phyloP scores from a whole-genome alignment of 2,888 invertebrate genomes.

The Chirona hameri region DNA sequence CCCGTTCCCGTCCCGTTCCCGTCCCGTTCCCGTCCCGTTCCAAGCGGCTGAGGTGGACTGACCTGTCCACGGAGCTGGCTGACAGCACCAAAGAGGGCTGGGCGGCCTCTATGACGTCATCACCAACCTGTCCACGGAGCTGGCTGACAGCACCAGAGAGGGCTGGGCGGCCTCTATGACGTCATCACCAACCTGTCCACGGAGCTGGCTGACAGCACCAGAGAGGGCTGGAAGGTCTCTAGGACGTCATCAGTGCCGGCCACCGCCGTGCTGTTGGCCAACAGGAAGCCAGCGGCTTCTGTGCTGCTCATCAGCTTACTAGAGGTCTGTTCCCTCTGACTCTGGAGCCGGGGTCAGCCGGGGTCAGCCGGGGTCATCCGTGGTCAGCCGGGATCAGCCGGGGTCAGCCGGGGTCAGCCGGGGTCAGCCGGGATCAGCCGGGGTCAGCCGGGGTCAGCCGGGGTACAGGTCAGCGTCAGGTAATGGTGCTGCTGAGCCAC shows the following conservation, averaged over 20 bases:
- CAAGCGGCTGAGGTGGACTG: too few relatives aligned
- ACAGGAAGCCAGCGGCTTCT: background rate
- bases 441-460: background rate
- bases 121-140: background rate
- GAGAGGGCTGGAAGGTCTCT: background rate
- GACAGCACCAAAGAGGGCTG: background rate
- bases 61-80: background rate
- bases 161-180: background rate
- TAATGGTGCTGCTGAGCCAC: background rate
- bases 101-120: background rate
- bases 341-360: background rate
- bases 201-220: background rate
- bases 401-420: too few relatives aligned
- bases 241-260: background rate
- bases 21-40: too few relatives aligned
- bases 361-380: background rate
- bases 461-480: too few relatives aligned
- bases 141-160: background rate
- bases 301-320: background rate
- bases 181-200: background rate
- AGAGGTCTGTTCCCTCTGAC: background rate
- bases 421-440: too few relatives aligned
- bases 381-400: too few relatives aligned
- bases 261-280: background rate
- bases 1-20: too few relatives aligned